Base-by-base conservation (phyloP, 1,140 invertebrate genomes). In the Heliconius hewitsoni region DNA sequence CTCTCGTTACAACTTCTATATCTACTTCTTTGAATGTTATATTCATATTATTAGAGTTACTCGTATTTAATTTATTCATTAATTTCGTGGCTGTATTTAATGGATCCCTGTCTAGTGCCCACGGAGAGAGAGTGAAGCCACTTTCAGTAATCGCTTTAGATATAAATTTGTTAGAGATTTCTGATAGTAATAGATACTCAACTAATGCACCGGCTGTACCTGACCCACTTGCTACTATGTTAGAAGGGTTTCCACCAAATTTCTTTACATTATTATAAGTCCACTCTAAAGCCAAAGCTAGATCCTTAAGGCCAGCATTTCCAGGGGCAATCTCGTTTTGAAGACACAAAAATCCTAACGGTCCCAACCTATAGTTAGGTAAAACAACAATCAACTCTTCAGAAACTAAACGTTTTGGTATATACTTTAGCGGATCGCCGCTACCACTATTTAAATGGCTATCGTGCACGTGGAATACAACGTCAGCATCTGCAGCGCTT, bases 211-310 rank as follows among this genome's bases (percentile, higher is more conserved):
- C 89, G 2, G 85, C 84, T 13, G 71, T 79, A 0, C 89, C 89
- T 13, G 87, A 83, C 2, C 89, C 91, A 74, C 91, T 91, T 1
- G 92, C 82, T 2, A 84, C 86, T 16, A 92, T 92, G 66, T 92
- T 92, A 2, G 94, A 89, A 8, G 95, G 89, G 91, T 97, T 96
- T 13, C 97, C 97, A 2, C 97, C 97, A 85, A 98, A 97, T n/a
- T 89, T 81, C 50, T 89, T 84, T 23, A 97, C 96, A 89, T 97
- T 97, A 5, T 95, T 87, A 71, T 95, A 92, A 0, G 97, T 94
- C 97, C 97, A 98, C 46, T 95, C 82, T 8, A 98, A 84, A 2
- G 96, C 97, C 72, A 96, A 82, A 60, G 95, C 94, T 76, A 97
- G 95, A 88, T 97, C 97, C 85, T 96, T 93, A 3, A 97, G 84